These are phyloP conservation scores for Chironomus tepperi DNA, from an alignment of 1,140 invertebrate species.

Conservation along the genomic window DNA sequence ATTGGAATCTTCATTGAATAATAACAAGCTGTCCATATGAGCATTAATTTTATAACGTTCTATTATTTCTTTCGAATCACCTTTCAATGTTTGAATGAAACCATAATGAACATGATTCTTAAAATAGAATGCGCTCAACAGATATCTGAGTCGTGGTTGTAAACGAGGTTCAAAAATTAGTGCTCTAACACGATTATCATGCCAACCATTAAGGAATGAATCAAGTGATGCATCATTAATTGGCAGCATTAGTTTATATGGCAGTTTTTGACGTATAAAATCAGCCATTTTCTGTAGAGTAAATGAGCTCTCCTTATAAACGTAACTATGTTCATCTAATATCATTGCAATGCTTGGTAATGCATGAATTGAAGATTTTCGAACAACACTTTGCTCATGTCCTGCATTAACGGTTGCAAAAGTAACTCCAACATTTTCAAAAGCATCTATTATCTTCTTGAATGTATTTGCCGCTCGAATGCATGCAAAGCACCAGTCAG, in stretches of 20 bases:
- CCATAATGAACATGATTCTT: constrained; percentile 80
- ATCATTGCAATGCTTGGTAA: constrained; percentile 76
- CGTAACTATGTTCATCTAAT: constrained; percentile 67
- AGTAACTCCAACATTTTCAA: constrained; percentile 49
- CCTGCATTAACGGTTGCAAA: constrained; percentile 74
- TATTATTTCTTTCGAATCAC: constrained; percentile 51
- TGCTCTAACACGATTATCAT: constrained; percentile 82
- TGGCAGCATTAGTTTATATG: constrained; percentile 63
- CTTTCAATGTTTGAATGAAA: constrained; percentile 45
- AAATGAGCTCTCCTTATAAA: constrained; percentile 68
- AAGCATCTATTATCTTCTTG: constrained; percentile 69
- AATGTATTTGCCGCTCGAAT: constrained; percentile 73
- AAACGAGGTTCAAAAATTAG: constrained; percentile 76
- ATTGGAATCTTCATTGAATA: constrained; percentile 83
- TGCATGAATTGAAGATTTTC: constrained; percentile 65
- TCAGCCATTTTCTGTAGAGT: constrained; percentile 74
- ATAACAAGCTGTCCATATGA: constrained; percentile 73
- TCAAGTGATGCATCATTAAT: constrained; percentile 67
- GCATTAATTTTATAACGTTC: constrained; percentile 62
- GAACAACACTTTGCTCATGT: constrained; percentile 62
- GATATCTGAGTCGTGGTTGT: constrained; percentile 69
- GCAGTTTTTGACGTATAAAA: constrained; percentile 76
- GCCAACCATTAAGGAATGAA: constrained; percentile 76
- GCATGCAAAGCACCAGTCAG: constrained; percentile 89
- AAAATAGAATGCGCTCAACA: constrained; percentile 81